Base-by-base conservation (phyloP, 2,888 invertebrate genomes). In the Agrilus biguttatus region DNA sequence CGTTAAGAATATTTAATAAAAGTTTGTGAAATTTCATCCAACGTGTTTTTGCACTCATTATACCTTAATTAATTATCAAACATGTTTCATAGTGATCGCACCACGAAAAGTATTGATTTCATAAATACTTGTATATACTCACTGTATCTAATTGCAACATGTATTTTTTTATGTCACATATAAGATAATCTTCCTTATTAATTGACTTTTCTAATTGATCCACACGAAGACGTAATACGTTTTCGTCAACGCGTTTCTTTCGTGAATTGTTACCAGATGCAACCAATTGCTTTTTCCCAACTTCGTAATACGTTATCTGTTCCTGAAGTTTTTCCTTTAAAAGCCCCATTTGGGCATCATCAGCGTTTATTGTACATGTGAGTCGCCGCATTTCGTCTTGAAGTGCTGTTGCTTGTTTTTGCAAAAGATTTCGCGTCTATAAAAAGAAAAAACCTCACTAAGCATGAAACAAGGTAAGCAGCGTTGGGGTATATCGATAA, bases 61-160 rank as follows among this genome's bases (percentile, higher is more conserved):
- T n/a, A n/a, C n/a, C n/a, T n/a, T n/a, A n/a, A n/a, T n/a, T n/a
- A n/a, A n/a, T n/a, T n/a, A n/a, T n/a, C n/a, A n/a, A n/a, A n/a
- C n/a, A n/a, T n/a, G n/a, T n/a, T n/a, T n/a, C n/a, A n/a, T n/a
- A n/a, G n/a, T n/a, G n/a, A n/a, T n/a, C n/a, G n/a, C n/a, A n/a
- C n/a, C n/a, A n/a, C n/a, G n/a, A n/a, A n/a, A n/a, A n/a, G n/a
- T n/a, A n/a, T n/a, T n/a, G n/a, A n/a, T n/a, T n/a, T n/a, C n/a
- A n/a, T 17, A 4, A 17, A 17, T 17, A 17, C 4, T 17, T 17
- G 5, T 21, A 40, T 33, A 13, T 14, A 61, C 67, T 69, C 56
- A 82, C 83, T 51, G 78, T 76, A 54, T 83, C 79, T 8, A 87
- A 69, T 55, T 81, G 76, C 40, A 83, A 62, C 28, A 78, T 73